Evolutionary conservation across 2,113 vertebrate genomes (phyloP), one percentile per base, ranked within the genome.

Genomic region (Hydrochoerus hydrochaeris): DNA sequence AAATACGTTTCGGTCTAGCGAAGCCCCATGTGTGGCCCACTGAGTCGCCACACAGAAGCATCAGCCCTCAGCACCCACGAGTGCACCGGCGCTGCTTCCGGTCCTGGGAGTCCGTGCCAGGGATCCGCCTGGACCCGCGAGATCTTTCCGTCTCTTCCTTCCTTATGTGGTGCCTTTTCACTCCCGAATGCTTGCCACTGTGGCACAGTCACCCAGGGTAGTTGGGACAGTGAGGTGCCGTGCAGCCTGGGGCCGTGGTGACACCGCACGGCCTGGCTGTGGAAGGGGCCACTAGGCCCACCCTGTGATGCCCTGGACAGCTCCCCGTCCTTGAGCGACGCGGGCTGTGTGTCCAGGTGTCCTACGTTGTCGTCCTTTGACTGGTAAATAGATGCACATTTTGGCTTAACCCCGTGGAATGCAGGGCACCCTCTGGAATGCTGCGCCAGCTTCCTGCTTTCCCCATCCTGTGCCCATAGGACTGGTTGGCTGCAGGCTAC

Each of bases 391-490:
- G 49, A 1, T 14, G 1, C 12, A 41, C 38, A 3, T 28, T 65
- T 49, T 57, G 16, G n/a, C 38, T 63, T 65, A 13, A 41, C 35
- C 49, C n/a, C 22, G 16, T 8, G n/a, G 44, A 17, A 35, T 0
- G 0, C 0, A 57, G 78, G 9, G 71, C 26, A 28, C 8, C 16
- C 16, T 54, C 60, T 89, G n/a, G n/a, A n/a, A n/a, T n/a, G 0
- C 49, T 0, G 17, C 41, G 41, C n/a, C 60, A 16, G 3, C 22
- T 41, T 54, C 85, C 52, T 10, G n/a, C 49, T 69, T 16, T 0
- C 24, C 46, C 16, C 0, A 1, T 41, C n/a, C 49, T 16, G 3
- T 81, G 22, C 28, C 13, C 5, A 2, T 0, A 3, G 7, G 30
- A 20, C 52, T 28, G 13, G 46, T 35, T 6, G 1, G 30, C 3